phyloP scores from a whole-genome alignment of 1,140 invertebrate species.

The Drosophila seguyi region DNA sequence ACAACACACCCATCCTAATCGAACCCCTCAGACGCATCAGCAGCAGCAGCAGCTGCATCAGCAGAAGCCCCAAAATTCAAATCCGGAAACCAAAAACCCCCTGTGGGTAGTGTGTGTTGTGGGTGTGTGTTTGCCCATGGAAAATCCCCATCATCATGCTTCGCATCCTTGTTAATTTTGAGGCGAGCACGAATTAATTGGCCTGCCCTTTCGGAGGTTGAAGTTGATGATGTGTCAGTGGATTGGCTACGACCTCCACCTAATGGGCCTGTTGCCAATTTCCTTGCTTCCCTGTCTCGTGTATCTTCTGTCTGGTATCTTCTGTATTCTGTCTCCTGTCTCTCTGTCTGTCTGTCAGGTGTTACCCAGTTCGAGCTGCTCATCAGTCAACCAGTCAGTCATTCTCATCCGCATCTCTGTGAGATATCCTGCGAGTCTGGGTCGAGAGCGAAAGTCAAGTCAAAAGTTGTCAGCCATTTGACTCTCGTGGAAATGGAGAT shows the following conservation, averaged over 20 bases:
- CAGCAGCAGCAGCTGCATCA: slow-evolving; percentile 11
- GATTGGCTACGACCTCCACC: slow-evolving; percentile 8
- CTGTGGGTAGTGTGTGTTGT: background rate
- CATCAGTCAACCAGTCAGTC: slow-evolving; percentile 35
- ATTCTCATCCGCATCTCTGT: background rate
- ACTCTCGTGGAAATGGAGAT: slow-evolving; percentile 51
- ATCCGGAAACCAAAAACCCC: background rate
- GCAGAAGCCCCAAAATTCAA: background rate
- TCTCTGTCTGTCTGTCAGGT: slow-evolving; percentile 11
- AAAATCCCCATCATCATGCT: slow-evolving; percentile 19
- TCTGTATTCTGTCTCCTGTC: too few relatives aligned
- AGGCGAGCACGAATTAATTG: slow-evolving; percentile 41
- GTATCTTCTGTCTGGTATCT: background rate
- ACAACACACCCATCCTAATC: background rate
- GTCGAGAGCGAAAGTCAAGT: slow-evolving; percentile 26
- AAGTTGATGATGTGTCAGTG: slow-evolving; percentile 32
- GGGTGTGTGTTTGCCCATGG: slow-evolving; percentile 11
- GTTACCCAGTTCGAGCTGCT: slow-evolving; percentile 4
- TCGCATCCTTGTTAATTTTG: slow-evolving; percentile 32
- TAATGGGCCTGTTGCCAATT: slow-evolving; percentile 16
- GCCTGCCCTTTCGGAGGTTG: slow-evolving; percentile 14
- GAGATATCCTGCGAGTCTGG: background rate
- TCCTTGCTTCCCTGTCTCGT: background rate
- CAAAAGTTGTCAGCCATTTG: slow-evolving; percentile 46
- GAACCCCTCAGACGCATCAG: background rate